These are phyloP conservation scores for Clarias fuscus DNA, from an alignment of 2,797 vertebrate species.

Conservation along the genomic window DNA sequence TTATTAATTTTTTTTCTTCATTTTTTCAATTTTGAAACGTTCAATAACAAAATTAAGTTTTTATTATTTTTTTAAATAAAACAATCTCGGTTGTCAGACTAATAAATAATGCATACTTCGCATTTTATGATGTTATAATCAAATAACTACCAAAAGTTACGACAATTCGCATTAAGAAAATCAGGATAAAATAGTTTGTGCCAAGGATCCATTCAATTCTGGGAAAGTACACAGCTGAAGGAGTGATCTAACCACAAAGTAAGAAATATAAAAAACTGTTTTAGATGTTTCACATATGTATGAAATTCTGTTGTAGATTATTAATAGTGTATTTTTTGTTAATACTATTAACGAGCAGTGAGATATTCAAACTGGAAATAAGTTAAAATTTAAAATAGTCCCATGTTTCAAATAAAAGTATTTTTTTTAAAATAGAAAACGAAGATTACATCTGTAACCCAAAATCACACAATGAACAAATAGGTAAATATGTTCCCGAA, in stretches of 20 bases:
- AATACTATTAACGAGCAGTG: neutral
- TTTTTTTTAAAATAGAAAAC: neutral
- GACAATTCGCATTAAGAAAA: neutral
- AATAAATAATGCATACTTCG: neutral
- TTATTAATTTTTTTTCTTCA: no score
- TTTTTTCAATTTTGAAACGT: neutral
- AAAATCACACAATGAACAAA: neutral
- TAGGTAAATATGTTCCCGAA: neutral
- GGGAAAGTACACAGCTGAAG: neutral
- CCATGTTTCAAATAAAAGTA: neutral
- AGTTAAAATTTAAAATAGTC: neutral
- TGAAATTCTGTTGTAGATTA: neutral
- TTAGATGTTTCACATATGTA: neutral
- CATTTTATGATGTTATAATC: neutral
- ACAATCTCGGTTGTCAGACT: neutral
- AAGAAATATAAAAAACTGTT: neutral
- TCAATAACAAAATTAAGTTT: neutral
- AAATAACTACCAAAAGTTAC: neutral
- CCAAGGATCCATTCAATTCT: neutral
- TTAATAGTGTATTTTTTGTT: neutral
- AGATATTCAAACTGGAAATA: neutral
- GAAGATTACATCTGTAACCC: neutral
- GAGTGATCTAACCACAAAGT: neutral
- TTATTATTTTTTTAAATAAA: neutral
- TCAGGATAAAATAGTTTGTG: neutral